A percentile compares a stretch with the other conserved stretches of the same genome.
These are phyloP conservation scores for Crenuchus spilurus DNA, from an alignment of 2,797 vertebrate genomes.

Conservation along the genomic window DNA sequence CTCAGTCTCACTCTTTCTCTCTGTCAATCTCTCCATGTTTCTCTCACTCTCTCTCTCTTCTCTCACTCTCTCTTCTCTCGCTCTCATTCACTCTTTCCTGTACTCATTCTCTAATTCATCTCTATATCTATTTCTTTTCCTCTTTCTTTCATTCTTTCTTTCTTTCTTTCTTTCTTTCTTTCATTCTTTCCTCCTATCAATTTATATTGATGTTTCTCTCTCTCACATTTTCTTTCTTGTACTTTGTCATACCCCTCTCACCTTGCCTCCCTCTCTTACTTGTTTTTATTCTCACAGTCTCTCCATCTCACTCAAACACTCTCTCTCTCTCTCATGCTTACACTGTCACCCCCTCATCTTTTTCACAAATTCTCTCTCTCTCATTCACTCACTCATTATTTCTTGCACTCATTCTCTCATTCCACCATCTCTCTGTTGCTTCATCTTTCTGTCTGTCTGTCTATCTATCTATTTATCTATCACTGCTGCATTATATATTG, in stretches of 20 bases:
- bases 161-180: neutral
- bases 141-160: neutral
- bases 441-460: too few species aligned
- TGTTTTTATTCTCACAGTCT: constrained; percentile 33
- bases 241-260: too few species aligned
- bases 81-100: constrained; percentile 11
- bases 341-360: too few species aligned
- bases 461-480: too few species aligned
- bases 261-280: neutral
- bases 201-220: constrained; percentile 12
- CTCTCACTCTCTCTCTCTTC: constrained; percentile 6
- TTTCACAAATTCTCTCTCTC: too few species aligned
- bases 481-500: too few species aligned
- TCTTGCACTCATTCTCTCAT: too few species aligned
- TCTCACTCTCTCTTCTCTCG: constrained; percentile 46
- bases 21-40: too few species aligned
- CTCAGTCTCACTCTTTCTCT: too few species aligned
- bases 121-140: constrained; percentile 27
- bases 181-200: constrained; percentile 46
- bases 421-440: too few species aligned
- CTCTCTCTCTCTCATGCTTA: too few species aligned
- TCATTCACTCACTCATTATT: too few species aligned
- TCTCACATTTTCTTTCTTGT: constrained; percentile 9
- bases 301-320: constrained; percentile 29
- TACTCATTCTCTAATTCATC: constrained; percentile 3